Base-by-base conservation (phyloP, 1,140 invertebrate genomes). In the Aporrectodea caliginosa region DNA sequence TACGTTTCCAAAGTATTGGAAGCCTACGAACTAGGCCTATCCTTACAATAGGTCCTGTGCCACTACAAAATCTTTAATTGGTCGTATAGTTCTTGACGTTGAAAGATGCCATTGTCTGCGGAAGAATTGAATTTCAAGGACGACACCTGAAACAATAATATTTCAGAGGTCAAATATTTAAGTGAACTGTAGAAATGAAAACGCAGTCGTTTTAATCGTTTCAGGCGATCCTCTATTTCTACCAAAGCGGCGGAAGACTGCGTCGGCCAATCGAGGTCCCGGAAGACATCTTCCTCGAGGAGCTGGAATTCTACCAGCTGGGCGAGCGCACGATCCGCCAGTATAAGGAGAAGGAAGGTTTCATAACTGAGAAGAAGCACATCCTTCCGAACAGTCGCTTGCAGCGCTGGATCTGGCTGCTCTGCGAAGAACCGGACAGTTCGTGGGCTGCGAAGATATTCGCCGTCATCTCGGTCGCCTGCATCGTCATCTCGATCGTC, bases 171-270 rank as follows among this genome's bases (percentile, higher is more conserved):
- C n/a, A n/a, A n/a, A n/a, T n/a, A n/a, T n/a, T n/a, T n/a, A n/a
- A n/a, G n/a, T n/a, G n/a, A n/a, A n/a, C n/a, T n/a, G n/a, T 99
- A 98, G 90, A 99, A 99, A 90, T 98, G 99, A 90, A 98, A 96
- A 89, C 94, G 97, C 82, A 98, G 98, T 80, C 92, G 97, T 85
- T 92, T 99, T 81, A 92, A 96, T 83, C 92, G 97, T 85, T 97
- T 98, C 79, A 95, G n/a, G n/a, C n/a, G n/a, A n/a, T n/a, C n/a
- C n/a, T n/a, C n/a, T n/a, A n/a, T n/a, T n/a, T n/a, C n/a, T n/a
- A n/a, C n/a, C n/a, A n/a, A n/a, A n/a, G n/a, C n/a, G n/a, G n/a
- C n/a, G n/a, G n/a, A n/a, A n/a, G n/a, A n/a, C n/a, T n/a, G n/a
- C n/a, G n/a, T n/a, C n/a, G n/a, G n/a, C n/a, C n/a, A n/a, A n/a